Conservation (phyloP, 1,140 invertebrate species). For the Zaprionus africanus region DNA sequence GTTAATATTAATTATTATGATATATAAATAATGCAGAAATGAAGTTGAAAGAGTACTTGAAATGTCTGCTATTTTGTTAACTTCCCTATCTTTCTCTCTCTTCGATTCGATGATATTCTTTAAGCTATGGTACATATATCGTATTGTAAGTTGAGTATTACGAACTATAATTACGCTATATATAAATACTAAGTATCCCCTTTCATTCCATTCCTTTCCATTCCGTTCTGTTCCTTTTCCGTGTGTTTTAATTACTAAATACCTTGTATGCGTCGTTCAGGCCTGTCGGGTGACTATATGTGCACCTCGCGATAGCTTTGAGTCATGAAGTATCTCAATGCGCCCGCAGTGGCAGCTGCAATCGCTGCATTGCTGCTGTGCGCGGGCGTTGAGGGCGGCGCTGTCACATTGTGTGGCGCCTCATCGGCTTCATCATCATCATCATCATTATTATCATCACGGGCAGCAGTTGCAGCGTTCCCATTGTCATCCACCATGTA, state of each 20-base stretch:
- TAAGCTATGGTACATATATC: constrained; percentile 20
- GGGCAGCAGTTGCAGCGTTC: neutral
- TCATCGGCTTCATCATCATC: constrained; percentile 12
- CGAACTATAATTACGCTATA: constrained; percentile 38
- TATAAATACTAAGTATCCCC: constrained; percentile 34
- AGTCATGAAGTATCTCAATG: constrained; percentile 62
- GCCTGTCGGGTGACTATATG: constrained; percentile 55
- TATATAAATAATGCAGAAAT: constrained; percentile 34
- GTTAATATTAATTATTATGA: constrained; percentile 28
- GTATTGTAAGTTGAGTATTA: constrained; percentile 25
- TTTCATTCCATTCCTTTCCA: neutral
- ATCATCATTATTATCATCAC: constrained; percentile 24
- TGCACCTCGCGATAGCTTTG: constrained; percentile 74
- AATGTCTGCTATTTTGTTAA: neutral
- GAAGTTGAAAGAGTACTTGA: constrained; percentile 2
- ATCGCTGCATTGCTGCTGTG: constrained; percentile 47
- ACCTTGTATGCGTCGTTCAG: constrained; percentile 72
- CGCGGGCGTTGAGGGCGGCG: constrained; percentile 57
- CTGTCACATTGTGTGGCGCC: constrained; percentile 37
- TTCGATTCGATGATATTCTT: constrained; percentile 20
- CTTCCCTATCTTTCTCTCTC: neutral
- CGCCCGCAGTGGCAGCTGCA: constrained; percentile 52
- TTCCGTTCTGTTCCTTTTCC: neutral
- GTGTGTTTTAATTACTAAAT: constrained; percentile 49
- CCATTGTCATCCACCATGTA: constrained; percentile 38